Evolutionary conservation across 2,797 vertebrate species (phyloP).

Genomic region (Sylvilagus floridanus): DNA sequence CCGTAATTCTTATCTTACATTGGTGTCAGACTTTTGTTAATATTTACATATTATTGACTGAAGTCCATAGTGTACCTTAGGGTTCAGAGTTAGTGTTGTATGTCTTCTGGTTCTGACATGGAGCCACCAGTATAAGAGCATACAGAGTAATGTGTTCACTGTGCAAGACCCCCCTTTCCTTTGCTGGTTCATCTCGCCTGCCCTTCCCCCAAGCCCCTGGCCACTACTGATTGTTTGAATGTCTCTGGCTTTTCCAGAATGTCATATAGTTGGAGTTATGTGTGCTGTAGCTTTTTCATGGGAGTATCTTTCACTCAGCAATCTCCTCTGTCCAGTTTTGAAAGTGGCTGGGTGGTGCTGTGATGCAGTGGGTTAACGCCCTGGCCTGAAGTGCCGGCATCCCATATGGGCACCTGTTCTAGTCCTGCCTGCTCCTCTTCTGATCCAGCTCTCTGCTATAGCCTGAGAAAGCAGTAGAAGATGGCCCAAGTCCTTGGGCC

Average conservation of each 20-base stretch:
- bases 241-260: background rate
- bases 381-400: too few species aligned
- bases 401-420: too few species aligned
- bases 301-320: background rate
- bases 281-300: background rate
- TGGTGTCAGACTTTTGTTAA: background rate
- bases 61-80: conserved; percentile 7
- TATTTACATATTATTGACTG: background rate
- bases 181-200: background rate
- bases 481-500: too few species aligned
- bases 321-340: background rate
- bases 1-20: background rate
- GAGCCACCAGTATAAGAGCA: too few species aligned
- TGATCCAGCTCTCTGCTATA: too few species aligned
- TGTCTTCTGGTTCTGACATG: background rate
- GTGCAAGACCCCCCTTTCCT: background rate
- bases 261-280: background rate
- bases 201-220: background rate
- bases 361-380: too few species aligned
- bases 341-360: too few species aligned
- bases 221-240: background rate
- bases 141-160: background rate
- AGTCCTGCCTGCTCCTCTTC: too few species aligned
- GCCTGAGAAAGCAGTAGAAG: too few species aligned
- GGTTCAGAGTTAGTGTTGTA: background rate